phyloP scores from a whole-genome alignment of 2,113 vertebrate genomes.

The Tupaia tana region DNA sequence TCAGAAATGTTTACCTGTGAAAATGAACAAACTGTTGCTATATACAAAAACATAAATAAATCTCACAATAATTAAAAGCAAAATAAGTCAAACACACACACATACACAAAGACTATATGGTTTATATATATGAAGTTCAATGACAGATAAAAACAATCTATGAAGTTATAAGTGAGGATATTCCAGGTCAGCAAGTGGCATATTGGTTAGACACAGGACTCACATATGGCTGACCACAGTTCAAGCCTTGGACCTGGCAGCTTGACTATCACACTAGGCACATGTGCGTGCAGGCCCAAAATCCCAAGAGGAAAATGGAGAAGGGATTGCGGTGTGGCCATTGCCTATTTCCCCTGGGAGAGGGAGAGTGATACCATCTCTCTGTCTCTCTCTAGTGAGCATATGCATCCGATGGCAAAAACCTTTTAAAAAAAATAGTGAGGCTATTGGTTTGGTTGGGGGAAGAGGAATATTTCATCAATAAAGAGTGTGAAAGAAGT shows the following conservation, averaged over 20 bases:
- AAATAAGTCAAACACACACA: neutral
- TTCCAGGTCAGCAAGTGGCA: too few relatives aligned
- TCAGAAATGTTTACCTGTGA: neutral
- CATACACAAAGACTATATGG: neutral
- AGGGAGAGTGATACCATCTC: too few relatives aligned
- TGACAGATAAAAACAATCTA: neutral
- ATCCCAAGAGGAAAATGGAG: too few relatives aligned
- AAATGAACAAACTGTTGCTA: neutral
- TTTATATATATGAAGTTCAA: neutral
- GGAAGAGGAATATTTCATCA: neutral
- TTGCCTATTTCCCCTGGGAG: too few relatives aligned
- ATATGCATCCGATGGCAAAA: too few relatives aligned
- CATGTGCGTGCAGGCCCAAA: too few relatives aligned
- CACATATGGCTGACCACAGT: too few relatives aligned
- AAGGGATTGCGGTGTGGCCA: too few relatives aligned
- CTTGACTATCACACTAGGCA: too few relatives aligned
- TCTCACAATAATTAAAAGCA: neutral
- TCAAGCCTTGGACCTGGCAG: too few relatives aligned
- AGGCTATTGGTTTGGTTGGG: neutral
- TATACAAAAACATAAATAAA: neutral
- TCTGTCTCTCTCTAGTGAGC: too few relatives aligned
- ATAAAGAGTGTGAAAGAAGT: neutral
- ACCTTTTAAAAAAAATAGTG: neutral
- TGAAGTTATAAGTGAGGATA: neutral
- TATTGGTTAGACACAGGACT: too few relatives aligned